A percentile compares a stretch with the other conserved stretches of the same genome.
These are phyloP conservation scores for Lepidothrix coronata DNA, from an alignment of 2,113 vertebrate genomes.

Conservation along the genomic window DNA sequence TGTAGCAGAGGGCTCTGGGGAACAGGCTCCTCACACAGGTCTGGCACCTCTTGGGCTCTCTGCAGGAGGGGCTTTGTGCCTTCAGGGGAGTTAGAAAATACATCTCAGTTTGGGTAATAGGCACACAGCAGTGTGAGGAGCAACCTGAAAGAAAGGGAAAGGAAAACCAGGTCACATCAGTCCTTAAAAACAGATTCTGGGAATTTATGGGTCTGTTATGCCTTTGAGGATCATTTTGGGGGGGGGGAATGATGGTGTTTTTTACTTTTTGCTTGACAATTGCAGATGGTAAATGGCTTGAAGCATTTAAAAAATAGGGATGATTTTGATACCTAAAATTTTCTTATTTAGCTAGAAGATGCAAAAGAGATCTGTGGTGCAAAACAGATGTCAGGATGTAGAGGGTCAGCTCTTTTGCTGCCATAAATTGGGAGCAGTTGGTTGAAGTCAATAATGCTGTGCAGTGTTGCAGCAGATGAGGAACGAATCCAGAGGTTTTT, in stretches of 20 bases:
- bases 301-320: background rate
- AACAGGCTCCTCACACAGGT: background rate
- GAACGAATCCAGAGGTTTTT: background rate
- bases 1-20: background rate
- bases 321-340: background rate
- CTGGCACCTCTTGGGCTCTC: accelerated
- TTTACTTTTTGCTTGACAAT: background rate
- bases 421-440: background rate
- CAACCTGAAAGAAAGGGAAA: background rate
- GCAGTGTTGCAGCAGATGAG: background rate
- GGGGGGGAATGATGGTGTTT: accelerated
- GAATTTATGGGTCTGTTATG: background rate
- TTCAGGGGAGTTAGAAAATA: background rate
- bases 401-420: background rate
- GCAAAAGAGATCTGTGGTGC: background rate
- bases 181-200: background rate
- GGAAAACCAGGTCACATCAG: background rate
- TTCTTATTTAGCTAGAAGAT: background rate
- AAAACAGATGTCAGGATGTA: background rate
- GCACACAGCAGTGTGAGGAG: background rate
- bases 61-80: background rate
- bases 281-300: background rate
- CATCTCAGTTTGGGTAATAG: background rate
- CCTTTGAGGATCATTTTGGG: background rate
- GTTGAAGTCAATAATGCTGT: background rate